Conservation (phyloP, 2,888 invertebrate genomes). For the Drosophila eohydei region DNA sequence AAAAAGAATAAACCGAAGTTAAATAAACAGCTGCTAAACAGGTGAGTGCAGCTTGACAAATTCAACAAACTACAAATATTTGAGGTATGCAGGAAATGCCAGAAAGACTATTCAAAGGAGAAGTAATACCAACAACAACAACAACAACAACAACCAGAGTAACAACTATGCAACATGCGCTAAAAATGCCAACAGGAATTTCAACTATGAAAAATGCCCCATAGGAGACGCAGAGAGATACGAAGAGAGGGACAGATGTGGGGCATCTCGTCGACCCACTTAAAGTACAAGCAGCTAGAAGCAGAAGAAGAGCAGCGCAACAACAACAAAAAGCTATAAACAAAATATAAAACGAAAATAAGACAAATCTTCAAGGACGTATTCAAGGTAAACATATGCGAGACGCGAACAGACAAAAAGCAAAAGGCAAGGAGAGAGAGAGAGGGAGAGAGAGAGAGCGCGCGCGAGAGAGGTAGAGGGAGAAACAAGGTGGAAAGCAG, state of each 20-base stretch:
- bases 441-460: constrained; percentile 13
- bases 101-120: constrained; percentile 7
- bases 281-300: constrained; percentile 38
- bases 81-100: constrained; percentile 39
- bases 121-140: constrained; percentile 3
- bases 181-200: constrained; percentile 52
- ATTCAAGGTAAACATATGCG: constrained; percentile 80
- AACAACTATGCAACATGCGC: constrained; percentile 16
- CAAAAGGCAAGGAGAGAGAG: constrained; percentile 10
- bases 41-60: constrained; percentile 1
- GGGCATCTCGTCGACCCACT: constrained; percentile 46
- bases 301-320: constrained; percentile 7
- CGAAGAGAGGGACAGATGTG: not conserved
- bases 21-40: not conserved
- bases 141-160: not conserved
- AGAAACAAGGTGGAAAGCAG: constrained; percentile 38
- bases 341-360: constrained; percentile 63
- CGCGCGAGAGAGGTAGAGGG: not conserved
- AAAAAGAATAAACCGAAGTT: not conserved
- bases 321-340: constrained; percentile 56
- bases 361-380: constrained; percentile 81
- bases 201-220: constrained; percentile 30
- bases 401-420: constrained; percentile 40
- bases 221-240: not conserved
- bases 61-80: constrained; percentile 10